These are phyloP conservation scores for Pogonognathellus flavescens DNA, from an alignment of 1,140 invertebrate genomes.

Conservation along the genomic window DNA sequence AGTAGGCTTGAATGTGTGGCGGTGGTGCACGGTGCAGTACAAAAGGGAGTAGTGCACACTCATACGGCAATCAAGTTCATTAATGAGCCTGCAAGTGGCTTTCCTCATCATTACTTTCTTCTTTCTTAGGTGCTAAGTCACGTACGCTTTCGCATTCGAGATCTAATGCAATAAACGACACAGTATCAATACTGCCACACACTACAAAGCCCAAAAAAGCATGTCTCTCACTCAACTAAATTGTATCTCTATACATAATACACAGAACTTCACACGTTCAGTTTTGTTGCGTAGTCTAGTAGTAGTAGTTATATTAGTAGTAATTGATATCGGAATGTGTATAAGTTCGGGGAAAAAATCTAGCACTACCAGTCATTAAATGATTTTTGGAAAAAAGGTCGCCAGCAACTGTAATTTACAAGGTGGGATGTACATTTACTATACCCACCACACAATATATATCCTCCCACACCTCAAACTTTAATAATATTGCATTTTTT, in stretches of 20 bases:
- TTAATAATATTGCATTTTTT: no score
- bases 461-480: no score
- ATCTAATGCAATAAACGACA: not conserved
- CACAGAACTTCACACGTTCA: not conserved
- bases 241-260: not conserved
- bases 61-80: conserved; percentile 35
- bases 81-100: conserved; percentile 47
- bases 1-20: no score
- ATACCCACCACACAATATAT: no score
- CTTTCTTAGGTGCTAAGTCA: conserved; percentile 30
- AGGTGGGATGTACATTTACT: no score
- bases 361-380: not conserved
- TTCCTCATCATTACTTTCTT: conserved; percentile 33
- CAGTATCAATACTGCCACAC: not conserved
- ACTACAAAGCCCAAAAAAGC: not conserved
- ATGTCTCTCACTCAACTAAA: not conserved
- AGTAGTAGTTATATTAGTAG: no score
- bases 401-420: not conserved
- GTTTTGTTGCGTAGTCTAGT: no score
- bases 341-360: not conserved
- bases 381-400: conserved; percentile 3
- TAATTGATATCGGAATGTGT: no score
- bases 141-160: conserved; percentile 1
- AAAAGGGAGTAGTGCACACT: conserved; percentile 19
- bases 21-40: no score